Evolutionary conservation across 2,797 vertebrate species (phyloP).

Genomic region (Aeoliscus strigatus): DNA sequence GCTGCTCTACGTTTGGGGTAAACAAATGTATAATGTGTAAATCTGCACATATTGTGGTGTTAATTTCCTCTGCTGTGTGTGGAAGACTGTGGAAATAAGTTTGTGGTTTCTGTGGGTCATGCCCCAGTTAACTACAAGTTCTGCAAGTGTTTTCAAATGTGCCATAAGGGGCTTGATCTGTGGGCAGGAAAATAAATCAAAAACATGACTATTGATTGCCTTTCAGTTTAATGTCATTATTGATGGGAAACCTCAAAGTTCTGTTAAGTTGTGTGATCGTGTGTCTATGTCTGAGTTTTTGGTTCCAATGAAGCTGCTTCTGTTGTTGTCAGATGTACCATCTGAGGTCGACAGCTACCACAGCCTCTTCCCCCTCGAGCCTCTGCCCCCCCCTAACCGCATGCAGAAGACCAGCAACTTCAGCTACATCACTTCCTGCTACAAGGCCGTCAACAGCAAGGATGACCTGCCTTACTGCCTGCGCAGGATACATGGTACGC

Average conservation of each 20-base stretch:
- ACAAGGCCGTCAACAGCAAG: constrained; percentile 99
- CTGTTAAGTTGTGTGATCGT: neutral
- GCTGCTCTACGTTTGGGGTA: neutral
- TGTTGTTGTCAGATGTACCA: constrained; percentile 81
- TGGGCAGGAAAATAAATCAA: no score
- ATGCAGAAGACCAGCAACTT: constrained; percentile 99
- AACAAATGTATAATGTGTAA: neutral
- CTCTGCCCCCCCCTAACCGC: constrained; percentile 91
- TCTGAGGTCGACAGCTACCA: constrained; percentile 98
- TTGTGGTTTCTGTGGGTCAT: constrained; percentile 10
- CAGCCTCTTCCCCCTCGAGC: constrained; percentile 95
- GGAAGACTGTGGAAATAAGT: neutral
- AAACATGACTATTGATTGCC: no score
- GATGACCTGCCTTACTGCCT: constrained; percentile 98
- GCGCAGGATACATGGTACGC: constrained; percentile 95
- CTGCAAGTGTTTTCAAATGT: no score
- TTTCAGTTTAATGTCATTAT: neutral
- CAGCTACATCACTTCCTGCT: constrained; percentile 97
- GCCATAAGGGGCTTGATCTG: no score
- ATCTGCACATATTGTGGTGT: neutral
- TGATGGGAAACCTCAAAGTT: neutral
- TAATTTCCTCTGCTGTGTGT: constrained; percentile 8
- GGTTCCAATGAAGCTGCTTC: neutral
- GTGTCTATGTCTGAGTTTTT: neutral
- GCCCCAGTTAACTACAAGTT: neutral